Conservation (phyloP, 2,888 invertebrate genomes). For the Timema cristinae region DNA sequence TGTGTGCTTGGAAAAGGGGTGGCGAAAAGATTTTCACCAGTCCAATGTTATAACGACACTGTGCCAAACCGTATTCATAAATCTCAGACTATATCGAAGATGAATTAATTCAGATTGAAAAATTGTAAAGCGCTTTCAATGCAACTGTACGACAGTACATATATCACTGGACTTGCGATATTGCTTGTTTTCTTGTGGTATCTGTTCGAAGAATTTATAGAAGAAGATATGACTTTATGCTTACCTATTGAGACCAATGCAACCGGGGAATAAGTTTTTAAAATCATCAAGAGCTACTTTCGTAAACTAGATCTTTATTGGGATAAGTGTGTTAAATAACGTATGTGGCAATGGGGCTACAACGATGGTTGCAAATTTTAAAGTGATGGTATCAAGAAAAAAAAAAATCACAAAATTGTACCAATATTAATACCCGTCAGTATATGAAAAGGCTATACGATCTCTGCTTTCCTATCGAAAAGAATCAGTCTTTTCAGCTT, state of each 20-base stretch:
- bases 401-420: conserved; percentile 2
- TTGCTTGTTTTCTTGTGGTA: neutral
- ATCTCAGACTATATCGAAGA: conserved; percentile 6
- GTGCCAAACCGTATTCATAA: neutral
- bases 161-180: conserved; percentile 4
- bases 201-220: neutral
- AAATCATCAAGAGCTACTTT: conserved; percentile 5
- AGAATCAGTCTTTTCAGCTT: neutral
- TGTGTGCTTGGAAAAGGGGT: neutral
- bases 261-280: neutral
- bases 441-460: neutral
- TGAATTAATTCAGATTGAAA: neutral
- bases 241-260: neutral
- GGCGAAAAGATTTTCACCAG: neutral
- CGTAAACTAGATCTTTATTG: neutral
- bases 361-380: neutral
- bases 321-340: neutral
- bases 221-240: conserved; percentile 7
- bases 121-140: conserved; percentile 19
- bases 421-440: neutral
- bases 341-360: neutral
- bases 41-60: neutral
- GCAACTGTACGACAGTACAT: conserved; percentile 30
- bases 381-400: conserved; percentile 1
- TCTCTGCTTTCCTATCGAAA: neutral